Base-by-base conservation (phyloP, 2,888 invertebrate species). In the Phyllotreta striolata region DNA sequence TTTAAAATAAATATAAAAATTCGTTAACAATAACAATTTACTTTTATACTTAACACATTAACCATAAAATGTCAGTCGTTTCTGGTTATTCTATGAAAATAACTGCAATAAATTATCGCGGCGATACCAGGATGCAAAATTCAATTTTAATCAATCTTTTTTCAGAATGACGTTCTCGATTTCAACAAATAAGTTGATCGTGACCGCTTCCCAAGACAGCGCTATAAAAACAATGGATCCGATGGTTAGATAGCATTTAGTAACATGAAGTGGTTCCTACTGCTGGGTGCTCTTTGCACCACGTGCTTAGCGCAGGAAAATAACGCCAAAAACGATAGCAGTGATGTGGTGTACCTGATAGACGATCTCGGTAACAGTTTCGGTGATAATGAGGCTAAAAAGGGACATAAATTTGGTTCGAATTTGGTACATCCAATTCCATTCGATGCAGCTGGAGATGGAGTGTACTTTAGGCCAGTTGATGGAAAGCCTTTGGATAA, bases 401-500 rank as follows among this genome's bases (percentile, higher is more conserved):
- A 58, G 9, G 66, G 58, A 41, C 54, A 62, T 7, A 70, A 64
- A 64, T 68, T 64, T 24, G 66, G 71, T 8, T 60, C 70, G 12
- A 40, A 71, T 10, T 55, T 77, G 55, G 54, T 66, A 5, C 63
- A 71, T 46, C 75, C 78, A 5, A 72, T 79, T 55, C 72, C 73
- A 14, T 72, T 77, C 6, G 68, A 74, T 35, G 72, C 75, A 24
- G 78, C 77, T 34, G 73, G 73, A 7, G 79, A 80, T 73, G 79
- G 79, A n/a, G 74, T 80, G 43, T 79, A 80, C 67, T 79, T 78
- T 69, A 73, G 76, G 59, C 78, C 79, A 9, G 75, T 69, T 40
- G 67, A 73, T 64, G 78, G 77, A 7, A 61, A 74, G 65, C 73
- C 77, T 4, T 63, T 78, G n/a, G 63, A 71, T n/a, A 71, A 73